These are phyloP conservation scores for Pentalonia nigronervosa DNA, from an alignment of 1,140 invertebrate species.

Conservation along the genomic window DNA sequence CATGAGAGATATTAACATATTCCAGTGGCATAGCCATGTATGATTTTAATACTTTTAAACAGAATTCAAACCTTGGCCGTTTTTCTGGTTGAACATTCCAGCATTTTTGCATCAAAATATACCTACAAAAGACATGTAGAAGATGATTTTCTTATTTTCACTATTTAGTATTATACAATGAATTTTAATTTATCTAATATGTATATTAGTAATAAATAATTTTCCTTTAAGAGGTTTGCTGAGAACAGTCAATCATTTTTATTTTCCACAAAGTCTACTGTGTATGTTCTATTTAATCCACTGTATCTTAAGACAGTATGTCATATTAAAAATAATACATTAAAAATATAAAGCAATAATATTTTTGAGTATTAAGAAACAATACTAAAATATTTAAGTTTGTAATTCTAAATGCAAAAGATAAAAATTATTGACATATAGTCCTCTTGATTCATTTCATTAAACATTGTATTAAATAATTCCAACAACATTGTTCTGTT, in stretches of 20 bases:
- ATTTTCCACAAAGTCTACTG: not conserved
- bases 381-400: not conserved
- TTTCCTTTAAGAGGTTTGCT: not conserved
- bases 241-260: not conserved
- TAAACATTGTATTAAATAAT: not conserved
- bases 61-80: slow-evolving; percentile 80
- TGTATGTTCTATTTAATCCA: not conserved
- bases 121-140: slow-evolving; percentile 67
- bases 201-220: not conserved
- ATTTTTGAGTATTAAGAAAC: not conserved
- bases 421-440: not conserved
- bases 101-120: slow-evolving; percentile 78
- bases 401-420: not conserved
- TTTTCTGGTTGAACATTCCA: slow-evolving; percentile 79
- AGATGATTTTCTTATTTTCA: not conserved
- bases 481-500: not conserved
- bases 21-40: slow-evolving; percentile 46
- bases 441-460: not conserved
- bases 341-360: not conserved
- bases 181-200: not conserved
- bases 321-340: not conserved
- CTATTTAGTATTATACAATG: not conserved
- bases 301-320: not conserved
- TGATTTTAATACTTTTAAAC: slow-evolving; percentile 64
- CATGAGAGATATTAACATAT: slow-evolving; percentile 30